phyloP scores from a whole-genome alignment of 2,888 invertebrate species.

The Epicampocera succincta region DNA sequence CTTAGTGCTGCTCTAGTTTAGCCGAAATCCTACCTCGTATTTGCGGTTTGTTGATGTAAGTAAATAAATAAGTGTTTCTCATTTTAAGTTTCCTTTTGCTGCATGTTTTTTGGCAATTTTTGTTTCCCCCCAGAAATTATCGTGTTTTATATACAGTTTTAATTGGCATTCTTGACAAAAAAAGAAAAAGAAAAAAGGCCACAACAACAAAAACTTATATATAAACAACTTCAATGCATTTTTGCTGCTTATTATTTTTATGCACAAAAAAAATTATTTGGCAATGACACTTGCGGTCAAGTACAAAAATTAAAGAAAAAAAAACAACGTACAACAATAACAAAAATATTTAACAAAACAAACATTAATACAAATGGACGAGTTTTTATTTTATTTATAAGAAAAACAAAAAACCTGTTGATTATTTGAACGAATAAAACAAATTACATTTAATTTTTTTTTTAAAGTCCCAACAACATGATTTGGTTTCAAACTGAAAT shows the following conservation, averaged over 20 bases:
- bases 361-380: slow-evolving; percentile 38
- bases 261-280: slow-evolving; percentile 68
- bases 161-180: slow-evolving; percentile 78
- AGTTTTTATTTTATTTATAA: slow-evolving; percentile 34
- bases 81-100: neutral
- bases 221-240: slow-evolving; percentile 31
- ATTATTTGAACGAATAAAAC: slow-evolving; percentile 19
- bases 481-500: slow-evolving; percentile 21
- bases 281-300: slow-evolving; percentile 80
- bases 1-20: no score
- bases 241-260: slow-evolving; percentile 74
- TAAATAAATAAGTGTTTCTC: neutral
- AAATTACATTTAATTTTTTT: neutral
- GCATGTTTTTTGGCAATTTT: slow-evolving; percentile 34
- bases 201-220: neutral
- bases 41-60: slow-evolving; percentile 36
- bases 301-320: slow-evolving; percentile 71
- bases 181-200: neutral
- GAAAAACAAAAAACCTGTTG: slow-evolving; percentile 57
- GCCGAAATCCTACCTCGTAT: slow-evolving; percentile 3
- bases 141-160: slow-evolving; percentile 80
- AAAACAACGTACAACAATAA: slow-evolving; percentile 2
- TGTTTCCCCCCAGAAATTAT: slow-evolving; percentile 74
- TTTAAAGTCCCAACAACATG: neutral
- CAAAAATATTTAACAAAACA: slow-evolving; percentile 34